Evolutionary conservation across 2,797 vertebrate genomes (phyloP).

Genomic region (Podarcis siculus): DNA sequence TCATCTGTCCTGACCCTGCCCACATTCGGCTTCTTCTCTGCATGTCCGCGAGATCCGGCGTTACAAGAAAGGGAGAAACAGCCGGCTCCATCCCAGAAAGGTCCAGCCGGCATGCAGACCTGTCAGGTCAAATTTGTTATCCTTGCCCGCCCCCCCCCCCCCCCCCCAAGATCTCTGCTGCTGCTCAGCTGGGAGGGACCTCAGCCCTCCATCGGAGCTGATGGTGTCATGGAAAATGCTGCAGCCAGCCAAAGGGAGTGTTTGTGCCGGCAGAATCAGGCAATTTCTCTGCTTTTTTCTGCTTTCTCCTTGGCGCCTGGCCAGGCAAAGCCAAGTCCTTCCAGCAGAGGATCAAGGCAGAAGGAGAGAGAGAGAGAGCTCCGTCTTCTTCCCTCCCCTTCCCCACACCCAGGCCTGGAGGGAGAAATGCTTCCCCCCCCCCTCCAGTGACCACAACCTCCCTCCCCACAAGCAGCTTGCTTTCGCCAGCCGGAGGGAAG

Average conservation of each 20-base stretch:
- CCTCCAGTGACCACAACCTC: constrained; percentile 35
- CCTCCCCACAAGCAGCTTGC: constrained; percentile 22
- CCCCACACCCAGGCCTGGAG: not conserved
- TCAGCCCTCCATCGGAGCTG: constrained; percentile 31
- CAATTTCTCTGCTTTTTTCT: constrained; percentile 56
- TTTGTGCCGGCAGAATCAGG: constrained; percentile 65
- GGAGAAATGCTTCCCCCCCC: not conserved
- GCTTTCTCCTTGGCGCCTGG: constrained; percentile 60
- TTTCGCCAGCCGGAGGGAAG: not conserved
- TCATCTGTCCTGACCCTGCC: not conserved
- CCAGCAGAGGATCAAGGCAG: not conserved
- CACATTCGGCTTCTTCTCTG: too few relatives aligned
- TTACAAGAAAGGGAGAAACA: too few relatives aligned
- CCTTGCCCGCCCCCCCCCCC: not conserved
- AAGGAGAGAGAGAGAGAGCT: too few relatives aligned
- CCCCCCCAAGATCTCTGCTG: not conserved
- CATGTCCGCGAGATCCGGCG: too few relatives aligned
- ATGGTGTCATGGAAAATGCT: constrained; percentile 81
- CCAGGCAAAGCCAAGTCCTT: constrained; percentile 60
- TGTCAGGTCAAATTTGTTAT: constrained; percentile 33
- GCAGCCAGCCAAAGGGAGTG: constrained; percentile 75
- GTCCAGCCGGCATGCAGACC: not conserved
- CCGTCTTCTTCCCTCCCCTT: not conserved
- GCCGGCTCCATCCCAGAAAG: not conserved
- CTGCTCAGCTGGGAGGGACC: not conserved